These are phyloP conservation scores for Drosophila koepferae DNA, from an alignment of 2,888 invertebrate species.

Conservation along the genomic window DNA sequence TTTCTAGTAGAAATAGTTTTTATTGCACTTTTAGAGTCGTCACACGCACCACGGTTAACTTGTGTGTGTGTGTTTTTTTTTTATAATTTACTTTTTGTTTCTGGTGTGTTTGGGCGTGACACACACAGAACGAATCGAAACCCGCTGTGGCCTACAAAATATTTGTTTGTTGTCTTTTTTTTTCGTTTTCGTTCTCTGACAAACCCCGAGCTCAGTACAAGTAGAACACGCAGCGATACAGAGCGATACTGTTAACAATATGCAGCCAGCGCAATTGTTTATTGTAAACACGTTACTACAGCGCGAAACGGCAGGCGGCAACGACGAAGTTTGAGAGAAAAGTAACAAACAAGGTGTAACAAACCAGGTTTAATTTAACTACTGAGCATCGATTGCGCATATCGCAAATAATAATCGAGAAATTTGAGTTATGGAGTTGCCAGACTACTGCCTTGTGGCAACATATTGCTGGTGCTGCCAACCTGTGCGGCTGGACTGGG, in stretches of 20 bases:
- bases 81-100: conserved; percentile 11
- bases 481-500: conserved; percentile 16
- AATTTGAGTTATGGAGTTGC: conserved; percentile 16
- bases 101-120: conserved; percentile 68
- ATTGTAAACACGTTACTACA: conserved; percentile 44
- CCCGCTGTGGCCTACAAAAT: conserved; percentile 52
- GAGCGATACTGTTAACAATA: conserved; percentile 29
- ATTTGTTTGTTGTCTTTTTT: conserved; percentile 41
- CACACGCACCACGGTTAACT: conserved; percentile 63
- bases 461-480: conserved; percentile 28
- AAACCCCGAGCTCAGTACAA: conserved; percentile 36
- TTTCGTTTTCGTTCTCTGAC: conserved; percentile 34
- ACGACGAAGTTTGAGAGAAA: conserved; percentile 42
- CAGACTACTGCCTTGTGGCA: conserved; percentile 18
- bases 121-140: conserved; percentile 55
- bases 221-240: conserved; percentile 15
- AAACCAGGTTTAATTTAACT: conserved; percentile 65
- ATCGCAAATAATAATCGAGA: conserved; percentile 41
- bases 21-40: conserved; percentile 47
- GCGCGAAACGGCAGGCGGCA: conserved; percentile 45
- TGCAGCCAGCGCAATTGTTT: conserved; percentile 70
- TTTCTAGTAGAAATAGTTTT: conserved; percentile 45
- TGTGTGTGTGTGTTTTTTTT: conserved; percentile 31
- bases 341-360: conserved; percentile 52
- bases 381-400: conserved; percentile 43